These are phyloP conservation scores for Microctonus hyperodae DNA, from an alignment of 2,888 invertebrate species.

Conservation along the genomic window DNA sequence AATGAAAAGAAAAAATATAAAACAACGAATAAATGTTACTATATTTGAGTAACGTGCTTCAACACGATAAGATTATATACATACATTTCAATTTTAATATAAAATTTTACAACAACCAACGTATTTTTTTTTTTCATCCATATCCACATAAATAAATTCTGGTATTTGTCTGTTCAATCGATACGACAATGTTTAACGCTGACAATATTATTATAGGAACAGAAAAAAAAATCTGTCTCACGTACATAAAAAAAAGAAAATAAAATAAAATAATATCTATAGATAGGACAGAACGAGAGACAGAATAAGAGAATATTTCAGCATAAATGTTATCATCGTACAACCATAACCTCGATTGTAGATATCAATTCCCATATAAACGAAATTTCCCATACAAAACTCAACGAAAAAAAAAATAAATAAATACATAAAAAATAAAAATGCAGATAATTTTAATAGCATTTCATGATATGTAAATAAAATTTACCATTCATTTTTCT, in stretches of 20 bases:
- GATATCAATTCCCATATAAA: neutral
- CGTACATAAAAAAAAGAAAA: neutral
- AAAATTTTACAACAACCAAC: neutral
- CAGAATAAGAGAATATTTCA: neutral
- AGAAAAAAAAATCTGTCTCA: neutral
- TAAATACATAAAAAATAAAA: neutral
- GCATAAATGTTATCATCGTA: neutral
- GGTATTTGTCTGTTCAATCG: neutral
- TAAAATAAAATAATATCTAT: neutral
- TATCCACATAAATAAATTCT: too few relatives aligned
- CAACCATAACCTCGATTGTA: neutral
- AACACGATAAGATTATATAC: neutral
- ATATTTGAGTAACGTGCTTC: neutral
- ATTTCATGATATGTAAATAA: too few relatives aligned
- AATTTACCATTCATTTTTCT: neutral
- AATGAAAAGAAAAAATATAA: neutral
- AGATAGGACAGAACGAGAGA: neutral
- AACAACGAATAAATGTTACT: neutral
- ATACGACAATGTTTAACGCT: neutral
- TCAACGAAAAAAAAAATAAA: neutral
- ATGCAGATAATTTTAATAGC: neutral
- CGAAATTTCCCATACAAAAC: neutral
- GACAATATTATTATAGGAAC: neutral
- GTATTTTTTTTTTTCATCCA: neutral
- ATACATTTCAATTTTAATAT: neutral